Evolutionary conservation across 37 sponge, comb jelly and placozoan genomes (phyloP), one percentile per base, ranked within the genome.

Genomic region (Geodia barretti): DNA sequence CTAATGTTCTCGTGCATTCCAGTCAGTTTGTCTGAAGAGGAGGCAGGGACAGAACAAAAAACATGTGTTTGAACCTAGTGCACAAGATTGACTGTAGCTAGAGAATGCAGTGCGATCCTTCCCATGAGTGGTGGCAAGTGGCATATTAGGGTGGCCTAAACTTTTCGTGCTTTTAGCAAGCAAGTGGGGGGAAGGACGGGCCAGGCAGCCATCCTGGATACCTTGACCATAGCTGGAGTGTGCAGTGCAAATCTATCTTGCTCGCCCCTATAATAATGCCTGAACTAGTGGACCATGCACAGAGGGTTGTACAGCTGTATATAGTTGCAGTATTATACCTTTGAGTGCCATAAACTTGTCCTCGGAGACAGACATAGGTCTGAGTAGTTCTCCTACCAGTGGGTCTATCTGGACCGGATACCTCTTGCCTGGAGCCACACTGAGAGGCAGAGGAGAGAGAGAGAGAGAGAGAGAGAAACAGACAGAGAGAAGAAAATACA

Each of bases 1-100:
- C 76, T 64, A n/a, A 80, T 62, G n/a, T 20, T 86, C 54, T 98
- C 98, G 81, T 91, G 78, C 96, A 98, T 95, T 38, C 98, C 98
- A n/a, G 74, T 83, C 60, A 98, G 82, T 31, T 88, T 92, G 25
- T 77, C 98, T 93, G 77, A 21, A 19, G 21, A 28, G 43, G 58
- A 24, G 28, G 32, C n/a, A 73, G 74, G 41, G 54, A 5, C 29
- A 24, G 58, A 7, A 69, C n/a, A n/a, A 7, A 17, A 20, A n/a
- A n/a, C 26, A 64, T n/a, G n/a, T n/a, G n/a, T n/a, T n/a, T n/a
- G n/a, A n/a, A n/a, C n/a, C n/a, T n/a, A n/a, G n/a, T 58, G 17
- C n/a, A 34, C 23, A 73, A 35, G 33, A 68, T 33, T 58, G n/a
- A 73, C 17, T 11, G 26, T 28, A 68, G 42, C 20, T 9, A 72